These are phyloP conservation scores for Pristionchus entomophagus DNA, from an alignment of 2,888 invertebrate genomes.

Conservation along the genomic window DNA sequence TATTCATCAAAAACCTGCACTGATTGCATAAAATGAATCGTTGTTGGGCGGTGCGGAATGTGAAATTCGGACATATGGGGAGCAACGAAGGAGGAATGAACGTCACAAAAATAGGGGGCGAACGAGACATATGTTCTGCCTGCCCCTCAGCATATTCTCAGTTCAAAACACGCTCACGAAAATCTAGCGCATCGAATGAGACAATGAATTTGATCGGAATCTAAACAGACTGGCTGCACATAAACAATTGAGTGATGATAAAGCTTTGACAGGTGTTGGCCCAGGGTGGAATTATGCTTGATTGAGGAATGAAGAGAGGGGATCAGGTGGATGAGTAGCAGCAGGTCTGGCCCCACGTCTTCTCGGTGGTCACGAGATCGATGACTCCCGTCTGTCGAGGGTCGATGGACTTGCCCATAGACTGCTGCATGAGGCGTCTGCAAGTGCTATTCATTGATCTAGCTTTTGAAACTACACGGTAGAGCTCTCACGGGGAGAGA, in stretches of 20 bases:
- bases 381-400: conserved; percentile 50
- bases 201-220: background rate
- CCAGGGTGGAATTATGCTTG: background rate
- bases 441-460: too few species aligned
- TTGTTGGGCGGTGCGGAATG: background rate
- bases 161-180: background rate
- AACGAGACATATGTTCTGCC: background rate
- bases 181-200: background rate
- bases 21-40: background rate
- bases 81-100: background rate
- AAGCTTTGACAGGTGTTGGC: background rate
- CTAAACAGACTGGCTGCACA: background rate
- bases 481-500: too few species aligned
- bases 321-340: conserved; percentile 34
- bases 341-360: conserved; percentile 49
- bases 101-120: background rate
- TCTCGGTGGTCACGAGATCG: conserved; percentile 57
- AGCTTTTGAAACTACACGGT: too few species aligned
- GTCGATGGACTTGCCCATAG: conserved; percentile 52
- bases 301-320: background rate
- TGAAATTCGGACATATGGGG: background rate
- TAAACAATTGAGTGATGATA: background rate
- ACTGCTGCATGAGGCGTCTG: conserved; percentile 58
- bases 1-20: too few species aligned
- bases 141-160: background rate